A percentile compares a stretch with the other conserved stretches of the same genome.
Conservation (phyloP, 2,113 vertebrate species). For the Tupaia chinensis region DNA sequence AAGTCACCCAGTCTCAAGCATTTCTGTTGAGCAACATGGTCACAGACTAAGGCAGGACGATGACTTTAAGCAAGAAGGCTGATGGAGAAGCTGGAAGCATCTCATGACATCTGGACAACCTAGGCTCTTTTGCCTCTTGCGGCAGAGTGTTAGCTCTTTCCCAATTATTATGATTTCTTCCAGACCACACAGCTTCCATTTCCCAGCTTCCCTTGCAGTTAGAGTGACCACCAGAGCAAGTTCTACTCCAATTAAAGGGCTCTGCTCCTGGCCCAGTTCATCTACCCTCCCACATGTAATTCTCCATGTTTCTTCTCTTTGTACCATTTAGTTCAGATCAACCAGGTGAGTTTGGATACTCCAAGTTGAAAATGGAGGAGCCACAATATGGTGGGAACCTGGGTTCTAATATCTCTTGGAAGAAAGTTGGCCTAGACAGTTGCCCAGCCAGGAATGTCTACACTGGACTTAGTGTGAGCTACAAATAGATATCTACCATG, state of each 20-base stretch:
- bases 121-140: neutral
- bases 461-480: neutral
- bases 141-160: neutral
- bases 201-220: neutral
- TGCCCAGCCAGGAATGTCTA: neutral
- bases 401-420: neutral
- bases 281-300: neutral
- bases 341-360: neutral
- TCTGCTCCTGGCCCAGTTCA: neutral
- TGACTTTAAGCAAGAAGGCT: neutral
- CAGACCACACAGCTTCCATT: too few relatives aligned
- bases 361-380: neutral
- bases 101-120: fast-evolving
- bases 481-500: neutral
- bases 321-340: neutral
- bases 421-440: neutral
- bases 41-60: neutral
- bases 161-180: neutral
- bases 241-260: too few relatives aligned
- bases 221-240: neutral
- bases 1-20: too few relatives aligned
- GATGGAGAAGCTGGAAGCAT: neutral
- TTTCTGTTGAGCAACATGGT: too few relatives aligned
- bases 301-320: neutral
- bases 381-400: neutral